Evolutionary conservation across 1,140 invertebrate genomes (phyloP).

Genomic region (Asbolus verrucosus): DNA sequence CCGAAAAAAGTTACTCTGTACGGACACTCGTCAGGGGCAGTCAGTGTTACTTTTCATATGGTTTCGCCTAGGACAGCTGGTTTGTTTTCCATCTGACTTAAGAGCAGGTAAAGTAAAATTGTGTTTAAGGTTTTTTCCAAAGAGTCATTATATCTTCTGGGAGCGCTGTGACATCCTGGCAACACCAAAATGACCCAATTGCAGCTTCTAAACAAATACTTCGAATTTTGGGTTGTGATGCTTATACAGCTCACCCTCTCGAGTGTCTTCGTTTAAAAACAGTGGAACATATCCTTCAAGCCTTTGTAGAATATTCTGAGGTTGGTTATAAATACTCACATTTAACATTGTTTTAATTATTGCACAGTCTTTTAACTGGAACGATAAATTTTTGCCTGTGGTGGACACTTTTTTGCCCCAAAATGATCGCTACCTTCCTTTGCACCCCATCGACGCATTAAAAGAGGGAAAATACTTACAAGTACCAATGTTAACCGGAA

Average conservation of each 20-base stretch:
- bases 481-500: constrained; percentile 71
- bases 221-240: constrained; percentile 68
- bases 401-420: constrained; percentile 70
- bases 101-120: constrained; percentile 4
- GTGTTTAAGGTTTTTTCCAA: constrained; percentile 72
- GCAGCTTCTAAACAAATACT: constrained; percentile 72
- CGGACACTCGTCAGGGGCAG: constrained; percentile 76
- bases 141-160: constrained; percentile 80
- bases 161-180: constrained; percentile 74
- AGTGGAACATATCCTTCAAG: constrained; percentile 68
- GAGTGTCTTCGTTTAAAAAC: constrained; percentile 75
- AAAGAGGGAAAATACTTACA: constrained; percentile 65
- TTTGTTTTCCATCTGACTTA: constrained; percentile 55
- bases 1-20: constrained; percentile 75
- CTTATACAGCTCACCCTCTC: constrained; percentile 63
- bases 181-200: constrained; percentile 66
- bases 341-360: constrained; percentile 37
- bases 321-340: constrained; percentile 60
- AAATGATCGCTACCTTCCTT: constrained; percentile 69
- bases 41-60: constrained; percentile 72
- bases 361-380: constrained; percentile 64
- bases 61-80: constrained; percentile 72
- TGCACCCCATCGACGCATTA: constrained; percentile 65
- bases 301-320: constrained; percentile 71
- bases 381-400: constrained; percentile 70